Evolutionary conservation across 2,888 invertebrate species (phyloP).

Genomic region (Meliscaeva auricollis): DNA sequence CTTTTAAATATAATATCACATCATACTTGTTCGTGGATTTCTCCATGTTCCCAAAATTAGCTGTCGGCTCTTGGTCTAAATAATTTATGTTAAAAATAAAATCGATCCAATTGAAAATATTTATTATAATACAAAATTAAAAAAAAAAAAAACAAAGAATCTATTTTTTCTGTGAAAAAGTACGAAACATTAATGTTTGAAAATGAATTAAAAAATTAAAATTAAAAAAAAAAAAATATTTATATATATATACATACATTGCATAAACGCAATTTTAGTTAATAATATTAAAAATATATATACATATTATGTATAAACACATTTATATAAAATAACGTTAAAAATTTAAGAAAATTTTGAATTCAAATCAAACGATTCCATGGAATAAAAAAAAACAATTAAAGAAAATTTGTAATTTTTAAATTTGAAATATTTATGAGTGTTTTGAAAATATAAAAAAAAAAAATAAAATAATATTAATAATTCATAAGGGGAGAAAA

Average conservation of each 20-base stretch:
- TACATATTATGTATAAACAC: slow-evolving; percentile 29
- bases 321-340: slow-evolving; percentile 55
- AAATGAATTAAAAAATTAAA: slow-evolving; percentile 20
- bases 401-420: not conserved
- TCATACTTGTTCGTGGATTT: no score
- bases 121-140: no score
- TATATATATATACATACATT: slow-evolving; percentile 46
- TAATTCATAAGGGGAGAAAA: slow-evolving; percentile 18
- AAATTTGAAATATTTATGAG: slow-evolving; percentile 48
- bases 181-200: slow-evolving; percentile 62
- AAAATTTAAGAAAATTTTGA: slow-evolving; percentile 52
- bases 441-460: slow-evolving; percentile 45
- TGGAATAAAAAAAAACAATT: slow-evolving; percentile 62
- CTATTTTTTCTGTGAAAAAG: slow-evolving; percentile 76
- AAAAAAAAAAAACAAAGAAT: slow-evolving; percentile 25
- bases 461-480: not conserved
- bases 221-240: slow-evolving; percentile 38
- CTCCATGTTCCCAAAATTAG: no score
- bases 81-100: no score
- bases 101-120: slow-evolving; percentile 39
- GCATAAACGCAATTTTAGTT: slow-evolving; percentile 51
- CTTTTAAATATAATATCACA: no score
- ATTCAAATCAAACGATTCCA: slow-evolving; percentile 70
- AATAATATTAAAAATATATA: slow-evolving; percentile 49
- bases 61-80: no score